These are phyloP conservation scores for Drosophila quadrilineata DNA, from an alignment of 1,140 invertebrate genomes.

Conservation along the genomic window DNA sequence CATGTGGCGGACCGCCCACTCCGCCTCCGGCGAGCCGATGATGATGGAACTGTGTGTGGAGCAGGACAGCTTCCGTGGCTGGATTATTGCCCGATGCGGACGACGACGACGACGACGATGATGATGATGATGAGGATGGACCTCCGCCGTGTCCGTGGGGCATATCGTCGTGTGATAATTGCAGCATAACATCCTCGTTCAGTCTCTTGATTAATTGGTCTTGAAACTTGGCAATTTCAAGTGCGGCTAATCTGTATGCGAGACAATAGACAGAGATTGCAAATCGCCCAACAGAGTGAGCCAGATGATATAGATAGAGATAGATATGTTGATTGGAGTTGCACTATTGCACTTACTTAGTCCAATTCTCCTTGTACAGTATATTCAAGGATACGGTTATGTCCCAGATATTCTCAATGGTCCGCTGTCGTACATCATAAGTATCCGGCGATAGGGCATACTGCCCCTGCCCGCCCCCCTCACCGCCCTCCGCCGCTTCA, in stretches of 20 bases:
- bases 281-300: too few species aligned
- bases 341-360: conserved; percentile 82
- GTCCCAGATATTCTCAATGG: conserved; percentile 95
- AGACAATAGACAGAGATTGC: background rate
- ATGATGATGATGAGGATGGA: conserved; percentile 6
- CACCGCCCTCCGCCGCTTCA: conserved; percentile 53
- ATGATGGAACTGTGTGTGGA: conserved; percentile 61
- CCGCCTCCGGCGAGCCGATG: conserved; percentile 82
- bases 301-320: background rate
- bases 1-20: conserved; percentile 83
- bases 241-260: conserved; percentile 84
- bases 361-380: conserved; percentile 97
- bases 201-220: conserved; percentile 90
- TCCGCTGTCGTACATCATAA: conserved; percentile 86
- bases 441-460: conserved; percentile 82
- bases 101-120: conserved; percentile 82
- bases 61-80: conserved; percentile 82
- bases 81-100: conserved; percentile 67
- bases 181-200: conserved; percentile 87
- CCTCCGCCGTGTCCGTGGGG: conserved; percentile 33
- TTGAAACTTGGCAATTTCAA: conserved; percentile 94
- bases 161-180: conserved; percentile 80
- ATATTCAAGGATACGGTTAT: conserved; percentile 96
- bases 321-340: background rate
- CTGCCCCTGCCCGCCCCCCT: conserved; percentile 61